Base-by-base conservation (phyloP, 2,888 invertebrate genomes). In the Diarsia mendica region DNA sequence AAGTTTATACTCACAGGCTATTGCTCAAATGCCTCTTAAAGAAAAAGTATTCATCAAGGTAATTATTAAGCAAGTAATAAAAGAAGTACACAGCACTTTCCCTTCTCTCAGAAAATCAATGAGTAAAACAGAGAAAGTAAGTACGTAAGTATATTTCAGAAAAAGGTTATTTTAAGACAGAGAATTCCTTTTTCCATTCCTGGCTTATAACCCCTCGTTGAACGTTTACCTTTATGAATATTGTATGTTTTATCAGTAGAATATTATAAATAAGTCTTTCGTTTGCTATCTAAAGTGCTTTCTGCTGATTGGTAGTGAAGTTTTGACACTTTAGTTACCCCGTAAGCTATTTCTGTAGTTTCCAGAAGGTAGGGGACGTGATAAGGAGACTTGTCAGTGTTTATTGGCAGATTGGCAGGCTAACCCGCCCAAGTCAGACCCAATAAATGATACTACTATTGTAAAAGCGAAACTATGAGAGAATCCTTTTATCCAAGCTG, bases 161-260 rank as follows among this genome's bases (percentile, higher is more conserved):
- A 58, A 51, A 68, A 65, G 9, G 44, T 63, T 55, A 11, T 44
- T 69, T 75, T 44, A 20, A 72, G 63, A 74, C 69, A 63, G 46
- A 72, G 68, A 73, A 70, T 60, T 67, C 55, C 55, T 63, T 23
- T 46, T 66, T 65, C 65, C 67, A 67, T 76, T 77, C 39, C 64
- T 72, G 55, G 61, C 68, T 74, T 73, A 65, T 72, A 84, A 69
- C 64, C 67, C 33, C 67, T 63, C 65, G 39, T 73, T 76, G 63
- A 67, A 68, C 78, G 69, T 69, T 79, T 74, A 63, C 71, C 65
- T 72, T 79, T 73, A 84, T 87, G 85, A 87, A 85, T 85, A 66
- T 82, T 82, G 44, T 78, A 80, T 79, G 55, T 66, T 72, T 77
- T 78, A 70, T 78, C 72, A 72, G 74, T 69, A 53, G 61, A 79